Conservation (phyloP, 64 coral and sea anemone genomes). For the Actinia equina region DNA sequence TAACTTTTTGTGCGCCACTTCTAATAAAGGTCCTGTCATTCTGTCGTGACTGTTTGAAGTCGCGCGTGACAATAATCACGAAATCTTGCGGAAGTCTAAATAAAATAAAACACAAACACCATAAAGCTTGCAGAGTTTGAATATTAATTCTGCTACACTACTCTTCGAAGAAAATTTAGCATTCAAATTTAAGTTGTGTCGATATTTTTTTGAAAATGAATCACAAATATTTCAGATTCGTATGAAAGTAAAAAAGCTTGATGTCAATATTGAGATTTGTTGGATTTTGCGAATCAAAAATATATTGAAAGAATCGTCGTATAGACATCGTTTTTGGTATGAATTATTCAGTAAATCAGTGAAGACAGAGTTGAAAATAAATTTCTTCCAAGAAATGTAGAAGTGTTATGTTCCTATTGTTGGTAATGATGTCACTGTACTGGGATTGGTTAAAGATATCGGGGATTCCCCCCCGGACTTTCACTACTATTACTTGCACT, state of each 20-base stretch:
- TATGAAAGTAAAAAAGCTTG: neutral
- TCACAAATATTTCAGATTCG: neutral
- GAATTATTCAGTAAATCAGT: neutral
- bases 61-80: constrained; percentile 4
- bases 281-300: no score
- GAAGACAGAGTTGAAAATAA: neutral
- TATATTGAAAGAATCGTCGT: no score
- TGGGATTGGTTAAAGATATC: neutral
- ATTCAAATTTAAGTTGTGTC: neutral
- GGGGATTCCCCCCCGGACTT: neutral
- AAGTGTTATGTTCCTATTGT: neutral
- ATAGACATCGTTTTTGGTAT: neutral
- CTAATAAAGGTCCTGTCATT: neutral
- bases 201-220: neutral
- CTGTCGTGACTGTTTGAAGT: neutral
- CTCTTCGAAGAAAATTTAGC: neutral
- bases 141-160: neutral
- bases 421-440: neutral
- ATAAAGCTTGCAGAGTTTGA: no score
- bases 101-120: neutral
- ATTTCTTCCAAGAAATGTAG: neutral
- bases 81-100: neutral
- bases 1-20: no score
- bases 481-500: neutral
- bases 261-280: no score